These are phyloP conservation scores for Craseonycteris thonglongyai DNA, from an alignment of 2,113 vertebrate species.

Conservation along the genomic window DNA sequence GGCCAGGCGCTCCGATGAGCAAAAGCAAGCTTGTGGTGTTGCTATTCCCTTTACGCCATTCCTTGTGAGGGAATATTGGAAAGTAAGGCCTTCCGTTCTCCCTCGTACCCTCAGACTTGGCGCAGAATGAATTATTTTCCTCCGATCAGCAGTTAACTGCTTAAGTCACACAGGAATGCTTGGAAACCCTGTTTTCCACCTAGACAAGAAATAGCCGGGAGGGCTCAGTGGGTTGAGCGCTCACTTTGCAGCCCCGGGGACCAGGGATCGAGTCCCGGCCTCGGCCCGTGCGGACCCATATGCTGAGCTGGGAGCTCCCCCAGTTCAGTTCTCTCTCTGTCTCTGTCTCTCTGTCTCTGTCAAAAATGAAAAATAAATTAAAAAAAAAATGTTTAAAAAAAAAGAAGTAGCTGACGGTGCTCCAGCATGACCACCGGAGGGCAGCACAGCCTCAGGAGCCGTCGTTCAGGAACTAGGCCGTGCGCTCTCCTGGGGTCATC, in stretches of 20 bases:
- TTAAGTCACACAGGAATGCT: background rate
- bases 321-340: no score
- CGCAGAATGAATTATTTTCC: background rate
- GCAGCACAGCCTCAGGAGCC: background rate
- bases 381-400: no score
- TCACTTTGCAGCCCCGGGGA: no score
- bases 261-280: no score
- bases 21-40: background rate
- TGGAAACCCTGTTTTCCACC: background rate
- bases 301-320: no score
- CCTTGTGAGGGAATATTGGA: background rate
- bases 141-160: background rate
- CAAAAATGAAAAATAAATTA: no score
- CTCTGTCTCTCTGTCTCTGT: no score
- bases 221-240: no score
- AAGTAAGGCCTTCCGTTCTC: background rate
- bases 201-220: no score
- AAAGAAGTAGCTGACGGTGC: background rate
- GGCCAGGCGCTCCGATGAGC: background rate
- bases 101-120: background rate
- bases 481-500: background rate
- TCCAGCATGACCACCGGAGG: constrained; percentile 11
- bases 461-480: no score
- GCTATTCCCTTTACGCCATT: background rate
- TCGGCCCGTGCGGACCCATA: no score